Percentiles rank a stretch among this genome's conserved stretches.
Evolutionary conservation across 2,113 vertebrate species (phyloP).

Genomic region (Ceratotherium simum): DNA sequence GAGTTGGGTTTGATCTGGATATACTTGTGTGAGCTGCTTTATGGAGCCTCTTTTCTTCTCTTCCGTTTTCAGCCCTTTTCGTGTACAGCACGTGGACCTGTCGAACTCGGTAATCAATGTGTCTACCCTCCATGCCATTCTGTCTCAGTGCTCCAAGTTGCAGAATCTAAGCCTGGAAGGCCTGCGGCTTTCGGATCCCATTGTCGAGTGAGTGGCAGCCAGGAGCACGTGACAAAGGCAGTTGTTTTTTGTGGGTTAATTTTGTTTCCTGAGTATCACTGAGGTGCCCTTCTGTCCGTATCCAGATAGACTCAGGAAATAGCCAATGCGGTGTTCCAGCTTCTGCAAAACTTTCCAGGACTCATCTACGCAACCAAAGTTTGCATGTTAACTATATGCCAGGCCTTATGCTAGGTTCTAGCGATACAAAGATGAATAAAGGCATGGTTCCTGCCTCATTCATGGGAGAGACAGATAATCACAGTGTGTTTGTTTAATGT

Average conservation of each 20-base stretch:
- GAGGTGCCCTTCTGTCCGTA: background rate
- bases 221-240: background rate
- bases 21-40: background rate
- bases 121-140: constrained; percentile 87
- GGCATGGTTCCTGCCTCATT: background rate
- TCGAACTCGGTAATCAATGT: constrained; percentile 91
- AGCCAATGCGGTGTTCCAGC: background rate
- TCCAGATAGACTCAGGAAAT: background rate
- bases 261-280: background rate
- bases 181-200: constrained; percentile 90
- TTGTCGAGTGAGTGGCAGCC: constrained; percentile 88
- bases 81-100: constrained; percentile 92
- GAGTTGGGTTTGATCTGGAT: background rate
- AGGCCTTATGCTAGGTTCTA: background rate
- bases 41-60: background rate
- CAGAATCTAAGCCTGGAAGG: constrained; percentile 94
- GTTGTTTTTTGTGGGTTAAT: background rate
- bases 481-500: background rate
- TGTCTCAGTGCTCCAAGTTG: constrained; percentile 89
- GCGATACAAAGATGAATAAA: background rate
- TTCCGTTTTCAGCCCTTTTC: constrained; percentile 86
- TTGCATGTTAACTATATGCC: background rate
- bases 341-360: background rate
- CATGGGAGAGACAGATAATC: background rate
- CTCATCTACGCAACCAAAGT: background rate